Evolutionary conservation across 1,140 invertebrate genomes (phyloP), one percentile per base, ranked within the genome.

Genomic region (Matsumurasca onukii): DNA sequence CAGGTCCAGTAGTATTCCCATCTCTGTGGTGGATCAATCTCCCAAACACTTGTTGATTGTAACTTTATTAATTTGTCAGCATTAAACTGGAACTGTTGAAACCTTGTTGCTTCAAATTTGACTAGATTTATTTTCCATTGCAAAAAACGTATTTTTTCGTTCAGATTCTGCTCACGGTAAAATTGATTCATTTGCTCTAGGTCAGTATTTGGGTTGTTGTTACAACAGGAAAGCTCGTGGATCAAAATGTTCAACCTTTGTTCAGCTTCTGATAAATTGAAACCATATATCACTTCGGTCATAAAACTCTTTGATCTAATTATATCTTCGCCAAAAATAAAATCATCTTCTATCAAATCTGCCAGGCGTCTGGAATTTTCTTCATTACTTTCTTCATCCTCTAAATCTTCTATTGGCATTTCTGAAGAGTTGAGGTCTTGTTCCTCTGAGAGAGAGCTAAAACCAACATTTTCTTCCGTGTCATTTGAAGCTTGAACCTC

Each of bases 291-390:
- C 5, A 39, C 5, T 39, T 9, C 34, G 5, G 34, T 5, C 5
- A 39, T 39, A 39, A 39, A 9, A 9, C 17, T 39, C 34, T 39
- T 39, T 17, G 5, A 9, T 39, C 5, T 9, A 17, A 39, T 39
- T 9, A 39, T n/a, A n/a, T n/a, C n/a, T n/a, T 39, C 55, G 9
- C 30, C 55, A 27, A 22, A 22, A 27, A 5, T 12, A 27, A 59
- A 27, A 27, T 59, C 55, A 59, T 59, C 55, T 27, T 59, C 55
- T 27, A 9, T 59, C 55, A 59, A 27, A 29, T 59, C 55, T 90
- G 88, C 29, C 82, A 77, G 3, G 88, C 77, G 74, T 89, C 89
- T 75, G 82, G 90, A 9, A 90, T 34, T 75, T 84, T 85, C 31
- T 79, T 72, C 71, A 0, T 80, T 75, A 30, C 77, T 75, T 84